Evolutionary conservation across 2,113 vertebrate species (phyloP), one percentile per base, ranked within the genome.

Genomic region (Tachuris rubrigastra): DNA sequence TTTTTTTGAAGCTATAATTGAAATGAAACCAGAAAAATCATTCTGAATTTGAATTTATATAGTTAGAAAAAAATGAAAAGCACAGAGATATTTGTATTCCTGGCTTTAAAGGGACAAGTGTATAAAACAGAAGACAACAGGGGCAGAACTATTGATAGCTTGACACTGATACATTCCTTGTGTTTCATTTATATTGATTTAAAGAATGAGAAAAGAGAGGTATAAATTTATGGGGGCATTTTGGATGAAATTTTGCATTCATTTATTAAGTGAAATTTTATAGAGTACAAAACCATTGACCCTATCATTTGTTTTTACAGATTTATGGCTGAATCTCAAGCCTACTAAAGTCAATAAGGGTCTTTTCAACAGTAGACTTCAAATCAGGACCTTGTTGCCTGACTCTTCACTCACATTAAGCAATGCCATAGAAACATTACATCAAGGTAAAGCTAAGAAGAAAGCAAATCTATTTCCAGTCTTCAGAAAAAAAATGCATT

Each of bases 241-340:
- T 67, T 84, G 85, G 63, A 88, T 94, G 85, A 95, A 95, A 75
- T 95, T 97, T 96, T 94, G 83, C 80, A 96, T 96, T 90, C 31
- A 95, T 96, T 96, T 96, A 92, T 95, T 95, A 96, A 92, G 75
- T 8, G 1, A 90, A 96, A 95, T 95, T 84, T 77, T 95, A 93
- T 89, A 90, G 83, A 88, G 79, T 89, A 95, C 69, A 89, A 95
- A 96, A 88, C 76, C 85, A 85, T 89, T 96, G 90, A 95, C 90
- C 76, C 76, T 89, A 46, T 85, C 62, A 89, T 91, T 94, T 92
- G 58, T 8, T 71, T 85, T 89, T 75, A 79, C 69, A 93, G 80
- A 92, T 93, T 92, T 92, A 93, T 65, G 58, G n/a, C 56, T 69
- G 58, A 93, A 92, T 82, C 50, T 42, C 69, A 68, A 90, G 52